These are phyloP conservation scores for Craterocephalus amniculus DNA, from an alignment of 2,797 vertebrate species.

Conservation along the genomic window DNA sequence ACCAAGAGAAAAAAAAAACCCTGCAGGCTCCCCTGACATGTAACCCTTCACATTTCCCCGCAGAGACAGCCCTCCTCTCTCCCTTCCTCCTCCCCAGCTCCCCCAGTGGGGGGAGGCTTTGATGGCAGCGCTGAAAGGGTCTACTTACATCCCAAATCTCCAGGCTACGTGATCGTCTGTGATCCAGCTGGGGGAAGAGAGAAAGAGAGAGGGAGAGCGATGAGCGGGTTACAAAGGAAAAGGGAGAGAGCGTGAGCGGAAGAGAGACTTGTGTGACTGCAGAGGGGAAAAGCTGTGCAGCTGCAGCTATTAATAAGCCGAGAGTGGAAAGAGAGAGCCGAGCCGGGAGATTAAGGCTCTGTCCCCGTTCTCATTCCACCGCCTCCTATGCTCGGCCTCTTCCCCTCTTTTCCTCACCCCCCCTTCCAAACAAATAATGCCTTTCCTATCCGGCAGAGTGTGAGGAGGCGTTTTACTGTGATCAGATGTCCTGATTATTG, in stretches of 20 bases:
- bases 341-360: constrained; percentile 78
- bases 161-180: constrained; percentile 87
- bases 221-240: constrained; percentile 71
- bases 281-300: constrained; percentile 73
- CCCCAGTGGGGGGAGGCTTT: constrained; percentile 73
- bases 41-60: constrained; percentile 78
- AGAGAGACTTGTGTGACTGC: constrained; percentile 73
- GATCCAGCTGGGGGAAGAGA: constrained; percentile 83
- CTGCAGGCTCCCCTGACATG: constrained; percentile 73
- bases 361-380: constrained; percentile 78
- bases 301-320: constrained; percentile 82
- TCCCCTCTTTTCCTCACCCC: constrained; percentile 52
- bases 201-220: constrained; percentile 54
- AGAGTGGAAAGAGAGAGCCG: constrained; percentile 75
- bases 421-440: constrained; percentile 67
- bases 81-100: constrained; percentile 38
- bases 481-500: constrained; percentile 79
- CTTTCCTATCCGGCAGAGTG: constrained; percentile 40
- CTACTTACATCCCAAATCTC: constrained; percentile 91
- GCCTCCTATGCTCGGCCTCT: constrained; percentile 66
- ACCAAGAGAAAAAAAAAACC: constrained; percentile 67
- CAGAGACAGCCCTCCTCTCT: constrained; percentile 57
- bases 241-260: constrained; percentile 69
- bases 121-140: constrained; percentile 83
- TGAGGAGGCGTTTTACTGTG: constrained; percentile 35